phyloP scores from a whole-genome alignment of 1,140 invertebrate genomes.

The Macrobrachium rosenbergii region DNA sequence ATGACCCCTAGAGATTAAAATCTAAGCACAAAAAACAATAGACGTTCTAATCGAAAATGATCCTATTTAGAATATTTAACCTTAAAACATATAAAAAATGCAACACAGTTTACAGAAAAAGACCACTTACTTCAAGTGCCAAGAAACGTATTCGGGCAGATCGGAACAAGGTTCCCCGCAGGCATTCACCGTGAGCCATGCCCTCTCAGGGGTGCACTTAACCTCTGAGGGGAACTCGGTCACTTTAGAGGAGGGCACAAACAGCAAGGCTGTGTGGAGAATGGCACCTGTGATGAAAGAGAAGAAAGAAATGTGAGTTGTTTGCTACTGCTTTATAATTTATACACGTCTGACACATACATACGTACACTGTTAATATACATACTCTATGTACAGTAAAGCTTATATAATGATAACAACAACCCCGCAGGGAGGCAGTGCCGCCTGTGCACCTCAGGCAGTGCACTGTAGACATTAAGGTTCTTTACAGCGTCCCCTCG shows the following conservation, averaged over 20 bases:
- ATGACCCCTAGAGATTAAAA: too few relatives aligned
- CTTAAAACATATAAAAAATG: too few relatives aligned
- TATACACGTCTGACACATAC: not conserved
- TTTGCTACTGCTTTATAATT: not conserved
- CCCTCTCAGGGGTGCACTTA: not conserved
- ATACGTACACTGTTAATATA: slow-evolving; percentile 20
- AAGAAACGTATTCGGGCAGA: not conserved
- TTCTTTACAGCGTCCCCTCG: too few relatives aligned
- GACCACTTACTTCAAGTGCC: slow-evolving; percentile 7
- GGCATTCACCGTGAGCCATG: not conserved
- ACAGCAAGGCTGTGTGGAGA: slow-evolving; percentile 37
- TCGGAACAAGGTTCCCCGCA: not conserved
- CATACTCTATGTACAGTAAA: too few relatives aligned
- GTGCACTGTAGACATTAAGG: too few relatives aligned
- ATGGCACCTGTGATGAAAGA: slow-evolving; percentile 34
- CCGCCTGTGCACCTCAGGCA: too few relatives aligned
- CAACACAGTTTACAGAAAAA: too few relatives aligned
- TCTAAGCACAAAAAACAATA: too few relatives aligned
- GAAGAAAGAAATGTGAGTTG: not conserved
- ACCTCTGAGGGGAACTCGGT: not conserved
- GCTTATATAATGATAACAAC: too few relatives aligned
- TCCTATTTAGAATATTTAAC: slow-evolving; percentile 2
- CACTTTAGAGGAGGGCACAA: slow-evolving; percentile 30
- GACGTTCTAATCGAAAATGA: not conserved
- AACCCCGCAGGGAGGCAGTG: too few relatives aligned